Conservation (phyloP, 2,888 invertebrate genomes). For the Acleris emargana region DNA sequence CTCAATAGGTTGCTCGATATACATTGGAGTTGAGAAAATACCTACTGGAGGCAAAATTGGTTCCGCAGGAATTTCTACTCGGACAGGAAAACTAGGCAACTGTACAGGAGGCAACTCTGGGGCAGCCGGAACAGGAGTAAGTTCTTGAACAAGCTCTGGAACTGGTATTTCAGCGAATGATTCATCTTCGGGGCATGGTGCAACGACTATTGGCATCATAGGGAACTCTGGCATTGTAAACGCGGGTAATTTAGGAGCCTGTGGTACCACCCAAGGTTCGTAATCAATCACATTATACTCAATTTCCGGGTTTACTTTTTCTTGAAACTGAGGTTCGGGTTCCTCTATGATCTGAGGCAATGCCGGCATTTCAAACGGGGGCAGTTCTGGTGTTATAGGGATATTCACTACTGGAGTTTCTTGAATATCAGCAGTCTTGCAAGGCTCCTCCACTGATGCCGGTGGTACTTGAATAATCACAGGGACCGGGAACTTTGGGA, state of each 20-base stretch:
- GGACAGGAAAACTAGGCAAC: conserved; percentile 8
- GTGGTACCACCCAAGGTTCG: conserved; percentile 36
- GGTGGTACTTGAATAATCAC: conserved; percentile 20
- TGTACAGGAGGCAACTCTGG: conserved; percentile 3
- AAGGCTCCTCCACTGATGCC: conserved; percentile 4
- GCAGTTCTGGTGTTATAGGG: conserved; percentile 18
- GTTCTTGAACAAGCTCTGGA: neutral
- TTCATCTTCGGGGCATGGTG: conserved; percentile 6
- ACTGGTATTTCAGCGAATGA: neutral
- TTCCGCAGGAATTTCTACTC: conserved; percentile 5
- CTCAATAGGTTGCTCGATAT: neutral
- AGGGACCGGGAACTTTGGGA: conserved; percentile 33
- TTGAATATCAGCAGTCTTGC: conserved; percentile 5
- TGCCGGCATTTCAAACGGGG: conserved; percentile 2
- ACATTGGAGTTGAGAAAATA: neutral
- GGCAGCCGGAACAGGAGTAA: conserved; percentile 1
- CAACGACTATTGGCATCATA: neutral
- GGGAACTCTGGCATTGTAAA: conserved; percentile 27
- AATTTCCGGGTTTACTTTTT: conserved; percentile 7
- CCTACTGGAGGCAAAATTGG: neutral
- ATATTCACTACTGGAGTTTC: conserved; percentile 16
- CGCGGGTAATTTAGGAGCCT: conserved; percentile 38
- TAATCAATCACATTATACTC: conserved; percentile 11
- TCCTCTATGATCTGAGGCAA: conserved; percentile 2
- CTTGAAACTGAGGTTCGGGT: conserved; percentile 1